Percentiles rank a stretch among this genome's conserved stretches.
Evolutionary conservation across 2,888 invertebrate genomes (phyloP).

Genomic region (Myopa testacea): DNA sequence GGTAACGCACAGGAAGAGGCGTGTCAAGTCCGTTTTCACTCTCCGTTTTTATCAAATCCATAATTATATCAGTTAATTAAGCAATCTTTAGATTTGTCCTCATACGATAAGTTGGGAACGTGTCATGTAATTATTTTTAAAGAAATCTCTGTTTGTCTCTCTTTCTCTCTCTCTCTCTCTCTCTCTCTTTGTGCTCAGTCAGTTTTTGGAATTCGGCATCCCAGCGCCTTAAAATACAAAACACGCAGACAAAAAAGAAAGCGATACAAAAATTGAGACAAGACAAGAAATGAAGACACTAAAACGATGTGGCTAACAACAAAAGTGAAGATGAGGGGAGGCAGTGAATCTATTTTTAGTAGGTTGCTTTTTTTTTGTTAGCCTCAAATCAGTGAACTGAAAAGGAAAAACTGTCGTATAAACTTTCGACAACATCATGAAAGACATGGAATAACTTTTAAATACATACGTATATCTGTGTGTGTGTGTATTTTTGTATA

Average conservation of each 20-base stretch:
- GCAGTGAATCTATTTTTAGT: neutral
- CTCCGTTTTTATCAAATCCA: no score
- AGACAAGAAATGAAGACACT: neutral
- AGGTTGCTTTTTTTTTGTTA: neutral
- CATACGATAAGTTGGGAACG: no score
- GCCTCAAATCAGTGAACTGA: neutral
- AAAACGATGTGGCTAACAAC: neutral
- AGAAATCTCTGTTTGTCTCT: no score
- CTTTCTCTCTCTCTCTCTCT: no score
- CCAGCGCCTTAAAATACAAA: conserved; percentile 6
- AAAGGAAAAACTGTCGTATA: conserved; percentile 10
- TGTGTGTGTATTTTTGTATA: neutral
- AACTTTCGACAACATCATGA: neutral
- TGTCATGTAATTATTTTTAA: no score
- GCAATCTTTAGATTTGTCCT: no score
- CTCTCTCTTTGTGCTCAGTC: neutral
- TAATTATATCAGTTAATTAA: no score
- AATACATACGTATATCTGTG: neutral
- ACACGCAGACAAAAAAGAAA: neutral
- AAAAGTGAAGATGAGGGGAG: neutral
- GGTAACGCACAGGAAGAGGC: no score
- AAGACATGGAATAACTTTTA: conserved; percentile 17
- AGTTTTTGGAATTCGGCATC: neutral
- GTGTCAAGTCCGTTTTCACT: no score
- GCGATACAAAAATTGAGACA: neutral